Evolutionary conservation across 1,140 invertebrate genomes (phyloP), one percentile per base, ranked within the genome.

Genomic region (Helicoverpa zea): DNA sequence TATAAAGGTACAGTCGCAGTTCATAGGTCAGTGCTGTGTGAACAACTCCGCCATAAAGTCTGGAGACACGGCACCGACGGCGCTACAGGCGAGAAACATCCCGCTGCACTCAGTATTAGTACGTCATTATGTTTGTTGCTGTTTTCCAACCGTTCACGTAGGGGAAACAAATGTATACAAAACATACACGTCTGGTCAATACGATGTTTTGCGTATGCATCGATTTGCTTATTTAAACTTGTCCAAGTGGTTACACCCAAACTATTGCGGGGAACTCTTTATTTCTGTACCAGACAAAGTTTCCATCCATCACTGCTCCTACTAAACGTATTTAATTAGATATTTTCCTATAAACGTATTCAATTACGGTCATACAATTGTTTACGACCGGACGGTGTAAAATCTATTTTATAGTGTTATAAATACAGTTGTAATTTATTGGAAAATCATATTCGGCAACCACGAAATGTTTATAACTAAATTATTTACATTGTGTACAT

Each of bases 301-400:
- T 9, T 29, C 14, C 47, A 52, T 54, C 49, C 23, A 56, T 73
- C 56, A 47, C 11, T 29, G 23, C 30, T 51, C 18, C n/a, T 23
- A 49, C 16, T 5, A 51, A 63, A 61, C 12, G 18, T 11, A 49
- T 61, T 43, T 18, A 61, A 56, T 51, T 61, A 4, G 18, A 63
- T 61, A 43, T 77, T 51, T 64, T 64, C 35, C 59, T 30, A 54
- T 51, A 66, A 66, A 76, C 49, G 56, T 66, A 64, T 64, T 77
- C 59, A 77, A 77, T 77, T 77, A 66, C 75, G 75, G 61, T 77
- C 75, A 77, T 77, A 64, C 59, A 56, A 77, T 64, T 77, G 61
- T 81, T 82, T 82, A 82, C 51, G 35, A 35, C 83, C 83, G 83
- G 83, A 84, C 51, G 83, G 70, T 78, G 74, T 82, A 74, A 84